These are phyloP conservation scores for Adelphocoris suturalis DNA, from an alignment of 2,888 invertebrate species.

Conservation along the genomic window DNA sequence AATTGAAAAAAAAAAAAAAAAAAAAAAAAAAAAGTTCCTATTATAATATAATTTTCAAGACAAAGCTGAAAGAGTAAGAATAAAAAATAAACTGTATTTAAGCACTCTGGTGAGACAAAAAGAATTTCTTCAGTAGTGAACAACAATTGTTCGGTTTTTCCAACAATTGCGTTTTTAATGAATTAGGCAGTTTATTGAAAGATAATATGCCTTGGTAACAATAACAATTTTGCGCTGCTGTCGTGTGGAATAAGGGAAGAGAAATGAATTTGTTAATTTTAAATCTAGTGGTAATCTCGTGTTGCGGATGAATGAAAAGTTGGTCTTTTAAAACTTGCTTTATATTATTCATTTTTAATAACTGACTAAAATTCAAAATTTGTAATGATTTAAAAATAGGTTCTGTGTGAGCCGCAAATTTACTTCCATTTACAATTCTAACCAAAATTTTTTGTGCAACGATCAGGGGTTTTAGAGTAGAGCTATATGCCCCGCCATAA, in stretches of 20 bases:
- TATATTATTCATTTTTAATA: not conserved
- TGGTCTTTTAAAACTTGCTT: not conserved
- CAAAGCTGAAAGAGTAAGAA: too few species aligned
- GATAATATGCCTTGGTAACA: not conserved
- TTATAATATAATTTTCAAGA: too few species aligned
- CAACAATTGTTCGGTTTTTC: not conserved
- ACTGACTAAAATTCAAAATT: not conserved
- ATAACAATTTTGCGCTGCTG: not conserved
- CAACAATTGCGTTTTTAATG: not conserved
- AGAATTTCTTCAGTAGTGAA: not conserved
- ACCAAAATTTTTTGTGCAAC: not conserved
- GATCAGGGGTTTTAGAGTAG: not conserved
- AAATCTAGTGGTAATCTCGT: not conserved
- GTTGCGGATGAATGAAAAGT: not conserved
- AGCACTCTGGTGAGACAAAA: not conserved
- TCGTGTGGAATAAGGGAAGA: not conserved
- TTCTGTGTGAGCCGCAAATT: not conserved
- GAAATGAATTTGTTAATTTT: not conserved
- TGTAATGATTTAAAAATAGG: not conserved
- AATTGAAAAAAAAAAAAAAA: too few species aligned
- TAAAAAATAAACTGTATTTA: too few species aligned
- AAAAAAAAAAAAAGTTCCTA: too few species aligned
- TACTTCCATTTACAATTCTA: not conserved
- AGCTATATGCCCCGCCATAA: not conserved
- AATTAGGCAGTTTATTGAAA: not conserved